These are phyloP conservation scores for Geophilus truncorum DNA, from an alignment of 2,888 invertebrate species.

Conservation along the genomic window DNA sequence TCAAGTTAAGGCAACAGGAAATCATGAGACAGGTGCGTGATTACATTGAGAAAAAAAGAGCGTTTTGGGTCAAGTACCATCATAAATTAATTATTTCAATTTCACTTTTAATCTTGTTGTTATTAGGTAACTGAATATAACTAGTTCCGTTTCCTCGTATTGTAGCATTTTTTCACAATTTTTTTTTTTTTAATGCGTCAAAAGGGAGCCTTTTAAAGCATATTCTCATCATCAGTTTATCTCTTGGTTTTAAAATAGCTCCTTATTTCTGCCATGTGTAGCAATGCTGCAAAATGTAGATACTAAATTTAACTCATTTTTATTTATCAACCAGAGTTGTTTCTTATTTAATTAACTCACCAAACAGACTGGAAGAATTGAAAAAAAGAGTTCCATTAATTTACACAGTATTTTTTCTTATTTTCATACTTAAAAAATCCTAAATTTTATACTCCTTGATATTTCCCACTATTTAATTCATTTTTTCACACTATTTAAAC, in stretches of 20 bases:
- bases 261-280: background rate
- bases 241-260: background rate
- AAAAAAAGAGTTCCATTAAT: background rate
- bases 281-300: background rate
- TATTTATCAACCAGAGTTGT: background rate
- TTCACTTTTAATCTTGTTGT: background rate
- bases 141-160: background rate
- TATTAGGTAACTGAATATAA: background rate
- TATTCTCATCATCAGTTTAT: background rate
- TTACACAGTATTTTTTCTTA: no score
- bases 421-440: no score
- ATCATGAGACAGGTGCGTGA: constrained; percentile 63
- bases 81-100: background rate
- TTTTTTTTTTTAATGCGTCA: background rate
- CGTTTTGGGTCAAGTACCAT: background rate
- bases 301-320: background rate
- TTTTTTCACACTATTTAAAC: no score
- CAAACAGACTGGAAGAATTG: background rate
- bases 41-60: background rate
- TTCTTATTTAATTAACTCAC: background rate
- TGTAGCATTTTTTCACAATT: background rate
- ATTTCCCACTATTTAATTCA: no score
- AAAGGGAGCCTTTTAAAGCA: background rate
- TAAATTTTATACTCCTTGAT: no score
- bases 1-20: constrained; percentile 84